Conservation (phyloP, 2,113 vertebrate genomes). For the Ammodramus savannarum region DNA sequence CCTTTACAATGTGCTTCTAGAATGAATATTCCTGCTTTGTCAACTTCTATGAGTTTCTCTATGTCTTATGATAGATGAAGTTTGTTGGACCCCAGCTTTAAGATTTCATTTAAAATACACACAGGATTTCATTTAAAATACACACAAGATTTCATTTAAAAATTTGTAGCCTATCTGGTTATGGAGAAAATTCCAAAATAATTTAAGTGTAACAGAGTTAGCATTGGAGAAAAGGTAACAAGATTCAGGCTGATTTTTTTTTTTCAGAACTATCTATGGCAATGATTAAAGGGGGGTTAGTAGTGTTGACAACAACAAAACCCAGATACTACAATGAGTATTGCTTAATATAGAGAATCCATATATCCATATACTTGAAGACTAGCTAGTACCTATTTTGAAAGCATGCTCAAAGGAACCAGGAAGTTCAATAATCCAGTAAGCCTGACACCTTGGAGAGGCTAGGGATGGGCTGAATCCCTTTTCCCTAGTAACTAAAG, state of each 20-base stretch:
- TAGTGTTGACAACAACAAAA: neutral
- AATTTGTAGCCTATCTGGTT: neutral
- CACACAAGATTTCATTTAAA: too few species aligned
- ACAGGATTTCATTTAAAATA: too few species aligned
- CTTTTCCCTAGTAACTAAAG: neutral
- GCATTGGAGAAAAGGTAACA: neutral
- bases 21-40: neutral
- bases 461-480: neutral
- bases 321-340: neutral
- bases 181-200: neutral
- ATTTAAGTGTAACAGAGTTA: neutral
- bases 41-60: neutral
- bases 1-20: neutral
- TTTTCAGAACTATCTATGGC: neutral
- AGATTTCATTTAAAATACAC: neutral
- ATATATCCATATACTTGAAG: neutral
- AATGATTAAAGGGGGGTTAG: neutral
- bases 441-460: neutral
- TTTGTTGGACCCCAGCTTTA: neutral
- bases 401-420: neutral
- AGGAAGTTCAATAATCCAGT: slow-evolving; percentile 21
- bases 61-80: neutral
- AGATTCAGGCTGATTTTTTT: neutral
- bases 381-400: neutral
- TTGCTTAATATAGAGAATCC: neutral